Percentiles rank a stretch among this genome's conserved stretches.
phyloP scores from a whole-genome alignment of 1,140 invertebrate genomes.

The Rhopalosiphum maidis region DNA sequence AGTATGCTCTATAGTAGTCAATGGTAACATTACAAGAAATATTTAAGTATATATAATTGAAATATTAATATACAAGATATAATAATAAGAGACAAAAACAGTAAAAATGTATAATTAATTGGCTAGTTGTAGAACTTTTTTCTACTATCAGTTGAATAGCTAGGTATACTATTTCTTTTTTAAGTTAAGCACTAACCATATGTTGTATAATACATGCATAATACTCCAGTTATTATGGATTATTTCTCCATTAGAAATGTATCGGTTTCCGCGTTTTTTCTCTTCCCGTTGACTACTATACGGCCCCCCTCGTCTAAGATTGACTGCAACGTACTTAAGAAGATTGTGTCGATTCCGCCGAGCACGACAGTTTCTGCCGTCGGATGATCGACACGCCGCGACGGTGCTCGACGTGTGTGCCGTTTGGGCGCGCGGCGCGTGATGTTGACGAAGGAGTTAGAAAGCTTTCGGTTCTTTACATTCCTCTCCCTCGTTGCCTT shows the following conservation, averaged over 20 bases:
- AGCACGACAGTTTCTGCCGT: neutral
- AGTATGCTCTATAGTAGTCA: too few relatives aligned
- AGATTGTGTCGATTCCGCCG: neutral
- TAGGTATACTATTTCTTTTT: neutral
- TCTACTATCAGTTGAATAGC: too few relatives aligned
- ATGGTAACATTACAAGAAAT: too few relatives aligned
- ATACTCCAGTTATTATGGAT: neutral
- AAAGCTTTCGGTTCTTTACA: slow-evolving; percentile 10
- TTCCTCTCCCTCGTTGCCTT: neutral
- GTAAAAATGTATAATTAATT: too few relatives aligned
- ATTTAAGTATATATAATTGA: too few relatives aligned
- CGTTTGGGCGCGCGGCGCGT: neutral
- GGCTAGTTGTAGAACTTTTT: too few relatives aligned
- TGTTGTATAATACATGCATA: neutral
- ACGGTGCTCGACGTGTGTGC: neutral
- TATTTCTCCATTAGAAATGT: neutral
- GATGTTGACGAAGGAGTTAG: slow-evolving; percentile 20
- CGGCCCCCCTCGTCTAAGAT: neutral
- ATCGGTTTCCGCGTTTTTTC: neutral
- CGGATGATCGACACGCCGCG: neutral
- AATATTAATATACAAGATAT: too few relatives aligned
- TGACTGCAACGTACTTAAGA: neutral
- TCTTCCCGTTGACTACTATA: neutral
- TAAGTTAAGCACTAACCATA: neutral
- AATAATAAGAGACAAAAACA: too few relatives aligned